Percentiles rank a stretch among this genome's conserved stretches.
Evolutionary conservation across 2,113 vertebrate species (phyloP).

Genomic region (Acrocephalus kingi): DNA sequence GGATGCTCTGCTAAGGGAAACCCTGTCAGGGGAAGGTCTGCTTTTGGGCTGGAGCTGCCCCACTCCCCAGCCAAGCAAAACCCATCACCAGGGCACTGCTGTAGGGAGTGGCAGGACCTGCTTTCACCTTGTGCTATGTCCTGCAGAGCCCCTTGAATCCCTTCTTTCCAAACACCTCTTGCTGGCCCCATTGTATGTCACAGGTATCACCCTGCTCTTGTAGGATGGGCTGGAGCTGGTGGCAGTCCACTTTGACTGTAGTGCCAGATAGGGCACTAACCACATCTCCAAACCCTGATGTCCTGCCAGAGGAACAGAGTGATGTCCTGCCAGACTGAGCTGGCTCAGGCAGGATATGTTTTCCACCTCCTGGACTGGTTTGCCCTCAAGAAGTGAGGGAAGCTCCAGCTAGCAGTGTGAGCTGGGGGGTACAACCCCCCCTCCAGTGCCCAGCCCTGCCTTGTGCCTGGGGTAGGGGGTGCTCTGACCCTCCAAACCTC

Average conservation of each 20-base stretch:
- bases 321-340: neutral
- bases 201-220: neutral
- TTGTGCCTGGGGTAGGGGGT: neutral
- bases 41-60: neutral
- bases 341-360: neutral
- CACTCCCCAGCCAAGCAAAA: neutral
- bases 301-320: neutral
- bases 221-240: neutral
- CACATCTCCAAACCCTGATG: neutral
- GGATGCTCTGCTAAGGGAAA: neutral
- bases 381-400: neutral
- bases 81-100: neutral
- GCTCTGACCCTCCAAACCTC: neutral
- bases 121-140: neutral
- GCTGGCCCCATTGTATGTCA: neutral
- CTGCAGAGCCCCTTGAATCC: neutral
- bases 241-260: neutral
- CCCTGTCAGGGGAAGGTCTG: neutral
- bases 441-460: neutral
- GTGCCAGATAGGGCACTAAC: neutral
- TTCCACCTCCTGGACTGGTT: neutral
- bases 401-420: neutral
- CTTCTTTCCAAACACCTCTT: neutral
- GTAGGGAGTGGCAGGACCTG: neutral
- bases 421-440: too few relatives aligned